Base-by-base conservation (phyloP, 2,113 vertebrate genomes). In the Micronisus gabar region DNA sequence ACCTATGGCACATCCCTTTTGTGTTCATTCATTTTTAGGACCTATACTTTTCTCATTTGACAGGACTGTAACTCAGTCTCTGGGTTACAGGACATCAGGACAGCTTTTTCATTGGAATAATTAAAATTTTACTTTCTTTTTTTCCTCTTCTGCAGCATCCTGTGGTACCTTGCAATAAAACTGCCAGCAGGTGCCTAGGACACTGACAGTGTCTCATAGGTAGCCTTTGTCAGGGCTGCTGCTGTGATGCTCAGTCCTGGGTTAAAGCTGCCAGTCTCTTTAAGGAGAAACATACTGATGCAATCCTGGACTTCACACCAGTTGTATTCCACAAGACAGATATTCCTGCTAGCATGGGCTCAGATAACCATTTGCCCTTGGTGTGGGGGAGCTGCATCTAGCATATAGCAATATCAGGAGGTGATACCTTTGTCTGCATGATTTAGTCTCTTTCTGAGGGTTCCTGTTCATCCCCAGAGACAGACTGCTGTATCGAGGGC, bases 401-500 rank as follows among this genome's bases (percentile, higher is more conserved):
- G 12, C 43, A 26, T 9, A 10, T 6, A 40, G 40, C 7, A 82
- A 3, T 30, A 36, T 61, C 25, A 9, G 53, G 41, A 86, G 13
- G 22, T 11, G 17, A 25, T 11, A 20, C 20, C 41, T 88, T 45
- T n/a, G 8, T 67, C 55, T 65, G 30, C 71, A 41, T 30, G 16
- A 11, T 59, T 67, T 59, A 21, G 32, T 23, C 34, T 38, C 10
- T 70, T 53, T 7, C 22, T 87, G 47, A 18, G 18, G 15, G 5
- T 67, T 73, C 59, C 25, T 55, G 2, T 45, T 58, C 13, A 20
- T 47, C 15, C 41, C 38, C 15, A 13, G 29, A n/a, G 22, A 52
- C 16, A 18, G 56, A 68, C 6, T 0, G 1, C 48, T 48, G 36
- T 43, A 20, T 1, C 0, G 11, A 79, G 41, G 25, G 14, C 36